These are phyloP conservation scores for Eilema depressum DNA, from an alignment of 2,888 invertebrate genomes.

Conservation along the genomic window DNA sequence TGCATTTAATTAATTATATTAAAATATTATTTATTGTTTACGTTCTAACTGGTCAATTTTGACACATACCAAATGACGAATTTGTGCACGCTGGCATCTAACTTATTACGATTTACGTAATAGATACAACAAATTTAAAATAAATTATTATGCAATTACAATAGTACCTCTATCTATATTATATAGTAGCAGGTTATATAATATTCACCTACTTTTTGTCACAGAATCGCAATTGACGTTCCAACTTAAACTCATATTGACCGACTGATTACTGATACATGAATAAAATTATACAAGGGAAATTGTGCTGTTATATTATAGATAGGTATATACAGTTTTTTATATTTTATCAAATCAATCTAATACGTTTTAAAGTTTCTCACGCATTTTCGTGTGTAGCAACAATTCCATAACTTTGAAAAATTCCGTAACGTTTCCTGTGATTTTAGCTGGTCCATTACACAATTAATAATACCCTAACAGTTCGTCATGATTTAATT, in stretches of 20 bases:
- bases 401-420: conserved; percentile 38
- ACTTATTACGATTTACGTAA: neutral
- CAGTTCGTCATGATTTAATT: conserved; percentile 57
- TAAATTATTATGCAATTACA: neutral
- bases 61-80: neutral
- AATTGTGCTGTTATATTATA: neutral
- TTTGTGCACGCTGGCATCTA: neutral
- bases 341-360: neutral
- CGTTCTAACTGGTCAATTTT: no score
- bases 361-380: neutral
- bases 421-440: conserved; percentile 53
- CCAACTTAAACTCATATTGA: neutral
- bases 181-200: neutral
- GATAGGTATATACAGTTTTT: neutral
- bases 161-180: neutral
- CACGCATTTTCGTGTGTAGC: conserved; percentile 45
- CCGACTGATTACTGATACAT: neutral
- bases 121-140: neutral
- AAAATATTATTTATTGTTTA: neutral
- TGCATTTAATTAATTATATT: neutral
- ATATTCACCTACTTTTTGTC: neutral
- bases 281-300: neutral
- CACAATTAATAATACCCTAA: conserved; percentile 52
- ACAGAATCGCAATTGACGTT: neutral
- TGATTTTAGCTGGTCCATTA: conserved; percentile 55